phyloP scores from a whole-genome alignment of 2,113 vertebrate species.

The Indri indri region DNA sequence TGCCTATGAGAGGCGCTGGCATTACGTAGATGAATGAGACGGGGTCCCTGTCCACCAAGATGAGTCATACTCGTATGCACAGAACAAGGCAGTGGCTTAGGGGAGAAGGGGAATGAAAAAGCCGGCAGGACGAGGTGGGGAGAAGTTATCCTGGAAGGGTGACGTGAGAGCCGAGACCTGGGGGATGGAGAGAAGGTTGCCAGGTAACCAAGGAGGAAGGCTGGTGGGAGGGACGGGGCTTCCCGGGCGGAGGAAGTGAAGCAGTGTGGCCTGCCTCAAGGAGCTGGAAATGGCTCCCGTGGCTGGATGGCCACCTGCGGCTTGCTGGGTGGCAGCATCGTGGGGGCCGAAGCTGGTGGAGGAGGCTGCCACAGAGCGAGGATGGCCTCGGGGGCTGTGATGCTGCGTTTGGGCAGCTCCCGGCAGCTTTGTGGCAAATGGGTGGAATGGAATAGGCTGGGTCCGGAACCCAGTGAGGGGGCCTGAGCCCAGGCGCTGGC shows the following conservation, averaged over 20 bases:
- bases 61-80: accelerated
- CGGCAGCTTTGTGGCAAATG: not conserved
- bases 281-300: not conserved
- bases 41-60: not conserved
- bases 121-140: not conserved
- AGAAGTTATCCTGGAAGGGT: not conserved
- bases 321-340: too few relatives aligned
- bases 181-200: not conserved
- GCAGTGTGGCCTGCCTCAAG: not conserved
- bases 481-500: not conserved
- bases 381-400: not conserved
- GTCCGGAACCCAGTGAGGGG: not conserved
- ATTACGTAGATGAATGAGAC: not conserved
- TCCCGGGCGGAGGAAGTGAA: not conserved
- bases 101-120: not conserved
- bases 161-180: not conserved
- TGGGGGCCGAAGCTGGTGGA: not conserved
- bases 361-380: accelerated
- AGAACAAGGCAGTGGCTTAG: not conserved
- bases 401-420: not conserved
- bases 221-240: not conserved
- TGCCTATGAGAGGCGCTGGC: not conserved
- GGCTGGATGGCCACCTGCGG: not conserved
- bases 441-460: not conserved
- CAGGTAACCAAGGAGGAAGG: not conserved